phyloP scores from a whole-genome alignment of 2,797 vertebrate species.

The Typhlichthys subterraneus region DNA sequence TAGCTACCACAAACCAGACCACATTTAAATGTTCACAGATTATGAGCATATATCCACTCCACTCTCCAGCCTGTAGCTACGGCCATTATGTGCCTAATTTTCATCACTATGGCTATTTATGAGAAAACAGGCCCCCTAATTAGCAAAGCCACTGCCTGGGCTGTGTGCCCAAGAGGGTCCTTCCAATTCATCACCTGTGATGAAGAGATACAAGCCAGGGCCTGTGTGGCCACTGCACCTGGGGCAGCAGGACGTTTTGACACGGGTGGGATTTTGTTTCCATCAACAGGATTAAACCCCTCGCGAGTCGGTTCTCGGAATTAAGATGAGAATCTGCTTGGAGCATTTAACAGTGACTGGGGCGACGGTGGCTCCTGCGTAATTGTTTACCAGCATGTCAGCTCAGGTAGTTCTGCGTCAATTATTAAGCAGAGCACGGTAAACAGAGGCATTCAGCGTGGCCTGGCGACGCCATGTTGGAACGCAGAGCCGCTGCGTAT shows the following conservation, averaged over 20 bases:
- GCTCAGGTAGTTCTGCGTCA: conserved; percentile 57
- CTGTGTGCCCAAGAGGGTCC: conserved; percentile 69
- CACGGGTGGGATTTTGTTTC: conserved; percentile 81
- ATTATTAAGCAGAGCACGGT: conserved; percentile 69
- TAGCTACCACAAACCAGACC: not conserved
- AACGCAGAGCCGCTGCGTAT: conserved; percentile 54
- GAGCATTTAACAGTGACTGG: conserved; percentile 68
- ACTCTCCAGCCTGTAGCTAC: conserved; percentile 56
- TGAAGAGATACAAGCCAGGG: conserved; percentile 67
- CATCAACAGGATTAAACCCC: conserved; percentile 79
- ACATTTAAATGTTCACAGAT: conserved; percentile 1
- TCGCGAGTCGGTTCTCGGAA: conserved; percentile 68
- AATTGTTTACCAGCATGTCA: conserved; percentile 68
- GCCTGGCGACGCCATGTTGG: conserved; percentile 49
- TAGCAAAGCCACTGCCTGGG: conserved; percentile 69
- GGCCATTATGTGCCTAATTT: conserved; percentile 68
- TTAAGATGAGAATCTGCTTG: conserved; percentile 76
- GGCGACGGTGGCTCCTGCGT: conserved; percentile 66
- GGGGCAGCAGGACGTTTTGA: conserved; percentile 67
- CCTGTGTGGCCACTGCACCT: conserved; percentile 74
- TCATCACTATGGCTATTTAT: conserved; percentile 73
- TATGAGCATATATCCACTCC: conserved; percentile 15
- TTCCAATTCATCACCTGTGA: conserved; percentile 70
- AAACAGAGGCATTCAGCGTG: conserved; percentile 64
- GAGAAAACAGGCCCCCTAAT: conserved; percentile 74